Conservation (phyloP, 2,797 vertebrate species). For the Thamnophis elegans region DNA sequence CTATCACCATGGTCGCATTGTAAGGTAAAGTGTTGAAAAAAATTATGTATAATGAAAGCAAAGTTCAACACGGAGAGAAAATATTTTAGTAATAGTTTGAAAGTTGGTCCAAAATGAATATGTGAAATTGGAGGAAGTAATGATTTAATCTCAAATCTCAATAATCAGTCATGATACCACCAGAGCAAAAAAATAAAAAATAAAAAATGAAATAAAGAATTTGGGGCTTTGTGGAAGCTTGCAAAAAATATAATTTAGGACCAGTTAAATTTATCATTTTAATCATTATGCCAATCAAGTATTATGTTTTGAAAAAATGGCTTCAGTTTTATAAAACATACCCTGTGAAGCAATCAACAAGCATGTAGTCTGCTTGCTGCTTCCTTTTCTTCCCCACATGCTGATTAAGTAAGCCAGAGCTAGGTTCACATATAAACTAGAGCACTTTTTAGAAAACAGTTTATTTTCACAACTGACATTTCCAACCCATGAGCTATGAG, state of each 20-base stretch:
- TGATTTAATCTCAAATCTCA: not conserved
- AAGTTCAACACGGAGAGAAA: not conserved
- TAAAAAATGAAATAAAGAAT: not conserved
- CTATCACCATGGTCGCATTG: not conserved
- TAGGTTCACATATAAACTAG: not conserved
- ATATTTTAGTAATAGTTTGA: not conserved
- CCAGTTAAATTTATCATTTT: not conserved
- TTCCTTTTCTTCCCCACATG: not conserved
- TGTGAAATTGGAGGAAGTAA: not conserved
- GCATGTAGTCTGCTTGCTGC: not conserved
- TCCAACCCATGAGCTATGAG: not conserved
- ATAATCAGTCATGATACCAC: too few species aligned
- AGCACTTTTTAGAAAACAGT: not conserved
- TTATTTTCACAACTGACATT: not conserved
- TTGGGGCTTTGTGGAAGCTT: not conserved
- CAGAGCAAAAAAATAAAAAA: not conserved
- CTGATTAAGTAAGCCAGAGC: not conserved
- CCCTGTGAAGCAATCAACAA: not conserved
- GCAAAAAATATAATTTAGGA: not conserved
- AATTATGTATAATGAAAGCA: not conserved
- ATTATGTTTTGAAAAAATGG: not conserved
- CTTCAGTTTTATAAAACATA: not conserved
- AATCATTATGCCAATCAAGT: not conserved
- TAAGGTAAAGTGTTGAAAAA: not conserved
- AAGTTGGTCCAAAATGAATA: not conserved